phyloP scores from a whole-genome alignment of 2,797 vertebrate genomes.

The Momotus momota region DNA sequence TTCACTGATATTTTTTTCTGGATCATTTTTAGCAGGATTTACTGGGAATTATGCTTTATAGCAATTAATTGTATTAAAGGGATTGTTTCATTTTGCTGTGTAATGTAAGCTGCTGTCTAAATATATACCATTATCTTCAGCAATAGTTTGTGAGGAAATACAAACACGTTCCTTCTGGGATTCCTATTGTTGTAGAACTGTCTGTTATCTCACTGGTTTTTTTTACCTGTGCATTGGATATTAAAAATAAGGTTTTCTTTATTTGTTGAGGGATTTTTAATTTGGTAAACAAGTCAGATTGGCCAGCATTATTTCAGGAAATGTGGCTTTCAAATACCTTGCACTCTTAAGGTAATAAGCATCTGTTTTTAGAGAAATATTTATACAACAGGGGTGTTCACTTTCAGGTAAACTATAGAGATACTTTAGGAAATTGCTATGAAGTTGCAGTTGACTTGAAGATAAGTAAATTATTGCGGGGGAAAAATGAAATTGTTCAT shows the following conservation, averaged over 20 bases:
- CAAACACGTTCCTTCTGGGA: not conserved
- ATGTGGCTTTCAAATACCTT: not conserved
- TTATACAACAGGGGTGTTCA: not conserved
- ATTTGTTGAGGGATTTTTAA: not conserved
- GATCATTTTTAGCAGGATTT: not conserved
- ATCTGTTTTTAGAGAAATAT: constrained; percentile 1
- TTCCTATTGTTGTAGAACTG: not conserved
- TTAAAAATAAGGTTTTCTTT: not conserved
- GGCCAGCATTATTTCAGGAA: constrained; percentile 33
- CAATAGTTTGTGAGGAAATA: not conserved
- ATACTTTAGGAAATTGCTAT: not conserved
- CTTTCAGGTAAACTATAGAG: not conserved
- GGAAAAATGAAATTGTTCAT: not conserved
- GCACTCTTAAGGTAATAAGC: not conserved
- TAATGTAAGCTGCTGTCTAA: not conserved
- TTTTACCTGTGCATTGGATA: not conserved
- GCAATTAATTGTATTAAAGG: not conserved
- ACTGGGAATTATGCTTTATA: not conserved
- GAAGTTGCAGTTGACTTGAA: not conserved
- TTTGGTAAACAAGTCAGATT: constrained; percentile 28
- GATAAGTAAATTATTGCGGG: not conserved
- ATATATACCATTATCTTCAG: not conserved
- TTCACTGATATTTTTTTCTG: not conserved
- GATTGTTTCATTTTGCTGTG: not conserved
- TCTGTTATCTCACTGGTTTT: not conserved